A percentile compares a stretch with the other conserved stretches of the same genome.
These are phyloP conservation scores for Ibycter americanus DNA, from an alignment of 2,797 vertebrate genomes.

Conservation along the genomic window DNA sequence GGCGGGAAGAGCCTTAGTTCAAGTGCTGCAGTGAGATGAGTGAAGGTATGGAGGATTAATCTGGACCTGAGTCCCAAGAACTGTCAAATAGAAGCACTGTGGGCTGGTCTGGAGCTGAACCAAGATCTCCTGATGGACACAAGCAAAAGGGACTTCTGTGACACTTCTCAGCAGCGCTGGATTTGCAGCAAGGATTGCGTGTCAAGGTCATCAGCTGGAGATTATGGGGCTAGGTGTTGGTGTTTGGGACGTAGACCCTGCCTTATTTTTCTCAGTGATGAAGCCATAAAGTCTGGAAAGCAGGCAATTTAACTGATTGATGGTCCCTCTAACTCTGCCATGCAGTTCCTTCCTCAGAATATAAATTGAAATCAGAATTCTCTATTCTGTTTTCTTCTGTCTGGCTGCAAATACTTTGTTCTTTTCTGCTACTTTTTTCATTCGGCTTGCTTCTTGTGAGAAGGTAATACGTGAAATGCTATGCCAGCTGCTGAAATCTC, in stretches of 20 bases:
- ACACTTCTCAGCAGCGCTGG: fast-evolving
- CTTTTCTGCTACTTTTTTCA: not conserved
- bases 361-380: not conserved
- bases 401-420: not conserved
- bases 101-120: not conserved
- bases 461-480: not conserved
- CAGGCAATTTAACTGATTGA: not conserved
- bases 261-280: not conserved
- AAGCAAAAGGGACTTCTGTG: not conserved
- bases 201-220: not conserved
- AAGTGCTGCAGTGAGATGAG: fast-evolving
- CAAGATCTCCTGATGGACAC: not conserved
- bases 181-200: not conserved
- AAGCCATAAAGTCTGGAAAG: not conserved
- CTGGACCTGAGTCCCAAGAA: not conserved
- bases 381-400: not conserved
- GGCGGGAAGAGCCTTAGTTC: fast-evolving
- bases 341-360: not conserved
- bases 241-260: not conserved
- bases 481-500: not conserved
- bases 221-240: too few relatives aligned
- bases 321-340: not conserved
- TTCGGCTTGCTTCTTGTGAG: not conserved
- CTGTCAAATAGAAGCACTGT: not conserved
- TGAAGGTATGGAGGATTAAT: not conserved